Base-by-base conservation (phyloP, 2,888 invertebrate species). In the Drosophila falleni region DNA sequence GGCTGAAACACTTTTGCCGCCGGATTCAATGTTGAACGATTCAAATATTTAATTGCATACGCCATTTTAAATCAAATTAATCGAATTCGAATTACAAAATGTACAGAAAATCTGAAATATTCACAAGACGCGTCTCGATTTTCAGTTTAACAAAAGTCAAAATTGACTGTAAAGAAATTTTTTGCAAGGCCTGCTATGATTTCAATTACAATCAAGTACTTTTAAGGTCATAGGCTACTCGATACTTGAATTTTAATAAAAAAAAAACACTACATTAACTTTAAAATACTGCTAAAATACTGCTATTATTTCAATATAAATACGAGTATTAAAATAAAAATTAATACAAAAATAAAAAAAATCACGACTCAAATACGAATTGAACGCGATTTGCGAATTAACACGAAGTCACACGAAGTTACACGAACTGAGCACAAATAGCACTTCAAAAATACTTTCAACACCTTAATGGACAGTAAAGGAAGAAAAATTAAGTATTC, bases 11-110 rank as follows among this genome's bases (percentile, higher is more conserved):
- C 47, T n/a, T 53, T 15, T 1, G 72, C 72, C 6, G 16, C 26
- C 5, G 72, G 74, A 58, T 73, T 73, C 0, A 73, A 58, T 6
- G 26, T 41, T 10, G 72, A 64, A 1, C 35, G 37, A 31, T 53
- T 15, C 10, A 58, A 39, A n/a, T 5, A 8, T 9, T 23, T 37
- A 8, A 49, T 39, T n/a, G 10, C 35, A 6, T 46, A 46, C 0
- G 64, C 44, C 71, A 71, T 71, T 16, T n/a, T 9, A 5, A 13
- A 26, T 49, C 11, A 37, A 16, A 39, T 37, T 5, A 31, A 16
- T 49, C 8, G 29, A 50, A 33, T 0, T 5, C n/a, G n/a, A 11
- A 33, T 33, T 37, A 23, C 2, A 23, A 23, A 23, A 23, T 3
- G 8, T 8, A 4, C 15, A 33, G 6, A 16, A n/a, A 33, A 26